Evolutionary conservation across 2,888 invertebrate species (phyloP), one percentile per base, ranked within the genome.

Genomic region (Drosophila merina): DNA sequence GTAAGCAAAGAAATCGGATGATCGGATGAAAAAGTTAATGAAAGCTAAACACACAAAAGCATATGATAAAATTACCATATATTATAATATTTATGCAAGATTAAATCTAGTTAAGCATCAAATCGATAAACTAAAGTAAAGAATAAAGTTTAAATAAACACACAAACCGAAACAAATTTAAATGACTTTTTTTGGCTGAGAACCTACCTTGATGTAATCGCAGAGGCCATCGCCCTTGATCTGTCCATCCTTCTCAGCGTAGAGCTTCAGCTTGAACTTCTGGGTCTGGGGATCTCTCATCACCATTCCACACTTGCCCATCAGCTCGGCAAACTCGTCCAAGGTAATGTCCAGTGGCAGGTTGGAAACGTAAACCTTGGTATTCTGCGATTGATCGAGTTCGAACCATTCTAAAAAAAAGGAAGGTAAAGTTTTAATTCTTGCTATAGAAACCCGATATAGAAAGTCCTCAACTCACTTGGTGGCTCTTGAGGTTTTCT

Each of bases 221-320:
- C 99, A 99, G 47, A 97, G 93, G 9, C 97, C 99, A 93, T 99
- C 99, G 8, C 99, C 99, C 93, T 99, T 99, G 33, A 96, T 93
- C 74, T 97, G 94, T 0, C 96, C 95, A 85, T 95, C 94, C 38
- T 94, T 92, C 88, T 98, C 97, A 78, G 93, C 94, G 91, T 99
- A 99, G 36, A 99, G 92, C 93, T 99, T 99, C 1, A 98, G 92
- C 92, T 98, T 99, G 91, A 96, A 95, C 89, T 95, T 95, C 77
- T 95, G 95, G 9, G 94, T 95, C 48, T 94, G 93, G 0, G 95
- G 94, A 91, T 99, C 98, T 81, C 96, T 94, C 93, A 97, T 97
- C 31, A 99, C 95, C 73, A 99, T 93, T 4, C 99, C 99, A 93
- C 96, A 99, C 92, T 99, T 99, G 81, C 95, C 95, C 97, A 99